Percentiles rank a stretch among this genome's conserved stretches.
These are phyloP conservation scores for Rosalia funebris DNA, from an alignment of 2,888 invertebrate species.

Conservation along the genomic window DNA sequence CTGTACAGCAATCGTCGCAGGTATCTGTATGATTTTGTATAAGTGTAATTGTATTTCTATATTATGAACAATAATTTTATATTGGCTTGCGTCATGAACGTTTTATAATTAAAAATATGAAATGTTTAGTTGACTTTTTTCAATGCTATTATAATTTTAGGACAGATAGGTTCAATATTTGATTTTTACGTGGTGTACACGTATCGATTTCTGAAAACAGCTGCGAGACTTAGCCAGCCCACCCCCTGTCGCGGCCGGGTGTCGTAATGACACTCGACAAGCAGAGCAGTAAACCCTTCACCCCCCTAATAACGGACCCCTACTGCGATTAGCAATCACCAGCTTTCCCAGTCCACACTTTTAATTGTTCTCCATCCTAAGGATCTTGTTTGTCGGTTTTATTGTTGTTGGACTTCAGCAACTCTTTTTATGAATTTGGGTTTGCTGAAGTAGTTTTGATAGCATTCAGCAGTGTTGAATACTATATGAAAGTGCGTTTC, in stretches of 20 bases:
- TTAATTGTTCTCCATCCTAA: conserved; percentile 51
- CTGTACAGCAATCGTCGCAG: conserved; percentile 55
- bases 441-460: background rate
- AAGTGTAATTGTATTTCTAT: too few relatives aligned
- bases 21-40: conserved; percentile 53
- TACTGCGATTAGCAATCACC: conserved; percentile 56
- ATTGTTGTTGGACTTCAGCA: conserved; percentile 21
- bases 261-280: conserved; percentile 62
- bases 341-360: conserved; percentile 48
- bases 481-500: background rate
- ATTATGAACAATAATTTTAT: too few relatives aligned
- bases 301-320: conserved; percentile 54
- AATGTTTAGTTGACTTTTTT: too few relatives aligned
- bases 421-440: background rate
- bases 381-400: conserved; percentile 50
- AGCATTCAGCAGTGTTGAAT: background rate
- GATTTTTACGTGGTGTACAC: too few relatives aligned
- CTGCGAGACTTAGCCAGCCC: conserved; percentile 47
- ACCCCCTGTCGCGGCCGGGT: conserved; percentile 59
- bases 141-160: too few relatives aligned
- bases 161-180: too few relatives aligned
- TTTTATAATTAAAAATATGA: too few relatives aligned
- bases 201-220: conserved; percentile 52
- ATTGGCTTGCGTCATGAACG: too few relatives aligned
- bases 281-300: conserved; percentile 53